Evolutionary conservation across 2,888 invertebrate species (phyloP).

Genomic region (Bimastos eiseni): DNA sequence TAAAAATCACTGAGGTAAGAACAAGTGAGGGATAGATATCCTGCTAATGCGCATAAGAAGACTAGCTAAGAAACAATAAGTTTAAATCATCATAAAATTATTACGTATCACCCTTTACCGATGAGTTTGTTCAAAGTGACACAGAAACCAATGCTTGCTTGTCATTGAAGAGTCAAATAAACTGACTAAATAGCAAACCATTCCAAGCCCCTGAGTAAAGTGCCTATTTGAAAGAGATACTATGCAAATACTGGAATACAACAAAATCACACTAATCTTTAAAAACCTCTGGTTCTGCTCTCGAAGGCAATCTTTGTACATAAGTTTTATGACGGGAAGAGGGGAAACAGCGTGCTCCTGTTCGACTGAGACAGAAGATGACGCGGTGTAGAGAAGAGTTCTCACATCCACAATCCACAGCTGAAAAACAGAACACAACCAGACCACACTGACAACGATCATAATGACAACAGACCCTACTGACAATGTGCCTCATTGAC

Average conservation of each 20-base stretch:
- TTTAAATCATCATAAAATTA: background rate
- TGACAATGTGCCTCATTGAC: too few species aligned
- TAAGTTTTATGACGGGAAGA: background rate
- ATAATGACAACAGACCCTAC: too few species aligned
- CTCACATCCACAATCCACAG: background rate
- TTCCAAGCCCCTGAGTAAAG: too few species aligned
- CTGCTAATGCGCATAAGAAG: background rate
- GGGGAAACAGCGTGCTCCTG: background rate
- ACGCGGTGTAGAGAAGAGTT: background rate
- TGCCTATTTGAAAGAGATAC: too few species aligned
- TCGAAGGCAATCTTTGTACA: conserved; percentile 13
- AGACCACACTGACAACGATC: background rate
- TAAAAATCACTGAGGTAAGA: background rate
- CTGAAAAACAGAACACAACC: background rate
- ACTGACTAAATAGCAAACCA: too few species aligned
- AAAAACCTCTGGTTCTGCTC: background rate
- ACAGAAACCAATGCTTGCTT: too few species aligned
- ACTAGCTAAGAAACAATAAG: background rate
- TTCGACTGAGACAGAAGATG: background rate
- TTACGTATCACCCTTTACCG: too few species aligned
- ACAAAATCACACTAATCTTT: background rate
- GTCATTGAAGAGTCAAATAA: too few species aligned
- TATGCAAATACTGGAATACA: too few species aligned
- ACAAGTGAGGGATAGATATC: too few species aligned
- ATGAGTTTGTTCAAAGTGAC: too few species aligned